Evolutionary conservation across 2,888 invertebrate species (phyloP).

Genomic region (Bembecia ichneumoniformis): DNA sequence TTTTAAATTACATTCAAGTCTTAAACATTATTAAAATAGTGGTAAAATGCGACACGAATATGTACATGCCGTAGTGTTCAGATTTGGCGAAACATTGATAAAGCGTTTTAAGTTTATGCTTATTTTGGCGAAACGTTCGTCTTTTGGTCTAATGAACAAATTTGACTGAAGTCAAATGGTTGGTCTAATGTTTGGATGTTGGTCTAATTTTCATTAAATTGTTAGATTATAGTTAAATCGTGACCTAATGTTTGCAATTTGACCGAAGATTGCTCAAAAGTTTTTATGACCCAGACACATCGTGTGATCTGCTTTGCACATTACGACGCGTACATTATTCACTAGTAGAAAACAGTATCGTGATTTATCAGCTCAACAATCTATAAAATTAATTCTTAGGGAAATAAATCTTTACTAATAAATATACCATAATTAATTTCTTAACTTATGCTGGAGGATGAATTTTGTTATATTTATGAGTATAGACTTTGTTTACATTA

Average conservation of each 20-base stretch:
- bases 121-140: too few relatives aligned
- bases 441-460: constrained; percentile 16
- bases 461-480: constrained; percentile 39
- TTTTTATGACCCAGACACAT: neutral
- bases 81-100: too few relatives aligned
- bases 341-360: constrained; percentile 13
- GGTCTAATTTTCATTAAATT: too few relatives aligned
- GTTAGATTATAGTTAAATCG: too few relatives aligned
- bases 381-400: constrained; percentile 21
- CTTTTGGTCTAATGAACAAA: constrained; percentile 7
- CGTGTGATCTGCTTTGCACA: too few relatives aligned
- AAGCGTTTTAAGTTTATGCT: too few relatives aligned
- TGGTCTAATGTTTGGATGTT: neutral
- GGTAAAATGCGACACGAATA: too few relatives aligned
- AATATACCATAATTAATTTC: constrained; percentile 35
- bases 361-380: constrained; percentile 40
- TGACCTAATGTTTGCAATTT: too few relatives aligned
- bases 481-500: constrained; percentile 37
- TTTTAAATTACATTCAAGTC: constrained; percentile 29
- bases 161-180: constrained; percentile 17
- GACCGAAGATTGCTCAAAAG: neutral
- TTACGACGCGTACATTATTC: too few relatives aligned
- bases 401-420: constrained; percentile 39
- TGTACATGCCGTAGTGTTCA: too few relatives aligned
- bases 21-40: constrained; percentile 16